Evolutionary conservation across 2,888 invertebrate species (phyloP), one percentile per base, ranked within the genome.

Genomic region (Ormyrus thymus): DNA sequence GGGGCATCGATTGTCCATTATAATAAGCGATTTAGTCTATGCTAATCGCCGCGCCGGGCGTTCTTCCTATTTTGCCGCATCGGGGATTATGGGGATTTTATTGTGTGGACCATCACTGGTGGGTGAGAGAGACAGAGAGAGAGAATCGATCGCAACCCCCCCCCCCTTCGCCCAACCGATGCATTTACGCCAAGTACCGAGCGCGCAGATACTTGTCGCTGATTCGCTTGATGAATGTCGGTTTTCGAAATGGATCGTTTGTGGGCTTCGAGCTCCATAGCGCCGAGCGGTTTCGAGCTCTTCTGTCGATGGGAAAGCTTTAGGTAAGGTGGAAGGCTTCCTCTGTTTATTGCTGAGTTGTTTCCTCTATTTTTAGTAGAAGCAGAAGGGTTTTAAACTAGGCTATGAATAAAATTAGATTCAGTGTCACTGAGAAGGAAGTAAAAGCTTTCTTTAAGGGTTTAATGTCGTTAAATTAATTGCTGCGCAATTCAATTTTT

Each of bases 1-100:
- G 11, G 48, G n/a, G n/a, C 55, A 50, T 43, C 53, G 46, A 58
- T 65, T 65, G 55, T 15, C 64, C 74, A 75, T 78, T 78, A 75
- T 71, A 6, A 59, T 65, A 72, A 71, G 50, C 79, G 75, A 76
- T 79, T 75, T 70, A 75, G 6, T 15, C 50, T n/a, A 75, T 53
- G 78, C 53, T 73, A 78, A 78, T 74, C 58, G 58, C 43, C 74
- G 69, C 45, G 29, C 4, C 29, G 29, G 68, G 51, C 59, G n/a
- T 62, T 68, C 72, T 73, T 74, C 69, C 51, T 56, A 50, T 51
- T 64, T 74, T 51, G 59, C 43, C 58, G 53, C 5, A 7, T 29
- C 29, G 50, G 7, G 78, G 74, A 69, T 79, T 79, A 74, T 59
- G 48, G 29, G 68, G 69, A 46, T 69, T 51, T 65, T 59, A 59